Base-by-base conservation (phyloP, 1,140 invertebrate genomes). In the Drosophila virilis region DNA sequence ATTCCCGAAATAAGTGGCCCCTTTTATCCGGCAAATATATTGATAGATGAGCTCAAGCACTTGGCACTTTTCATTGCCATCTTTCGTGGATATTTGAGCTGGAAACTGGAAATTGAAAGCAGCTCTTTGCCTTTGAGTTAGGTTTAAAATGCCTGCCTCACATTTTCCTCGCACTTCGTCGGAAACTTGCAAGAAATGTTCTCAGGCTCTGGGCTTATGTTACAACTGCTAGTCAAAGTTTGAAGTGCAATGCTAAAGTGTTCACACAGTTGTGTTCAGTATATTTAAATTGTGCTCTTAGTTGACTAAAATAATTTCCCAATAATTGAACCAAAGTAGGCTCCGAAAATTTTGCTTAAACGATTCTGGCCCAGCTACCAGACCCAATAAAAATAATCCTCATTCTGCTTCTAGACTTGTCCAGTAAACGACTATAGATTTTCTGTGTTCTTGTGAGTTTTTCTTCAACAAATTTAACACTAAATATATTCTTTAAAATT, bases 31-130 rank as follows among this genome's bases (percentile, higher is more conserved):
- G n/a, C 22, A 28, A 57, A 43, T 57, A 33, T 43, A 55, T 46
- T 65, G 37, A 37, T 45, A 65, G 40, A 43, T 55, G 51, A 65
- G 13, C 50, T 15, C 5, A 55, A 46, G 35, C 42, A 65, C 51
- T 54, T 45, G 38, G 40, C 7, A 32, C 7, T 64, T 54, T 65
- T 60, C 12, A 13, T 42, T 13, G 45, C 9, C 6, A 28, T 68
- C 43, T 68, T 37, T 10, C n/a, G 38, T 60, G 52, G 46, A 45
- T 61, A 69, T 61, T 61, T 35, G 46, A 50, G 42, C 37, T 40
- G 12, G 22, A 57, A 42, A 57, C 54, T 57, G 38, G 54, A 57
- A 54, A 65, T 40, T 45, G 37, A 45, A 54, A 35, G 32, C 50
- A 13, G 61, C 40, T 43, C 40, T 61, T 13, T 28, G 37, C 9